A percentile compares a stretch with the other conserved stretches of the same genome.
These are phyloP conservation scores for Liparis tanakae DNA, from an alignment of 2,797 vertebrate genomes.

Conservation along the genomic window DNA sequence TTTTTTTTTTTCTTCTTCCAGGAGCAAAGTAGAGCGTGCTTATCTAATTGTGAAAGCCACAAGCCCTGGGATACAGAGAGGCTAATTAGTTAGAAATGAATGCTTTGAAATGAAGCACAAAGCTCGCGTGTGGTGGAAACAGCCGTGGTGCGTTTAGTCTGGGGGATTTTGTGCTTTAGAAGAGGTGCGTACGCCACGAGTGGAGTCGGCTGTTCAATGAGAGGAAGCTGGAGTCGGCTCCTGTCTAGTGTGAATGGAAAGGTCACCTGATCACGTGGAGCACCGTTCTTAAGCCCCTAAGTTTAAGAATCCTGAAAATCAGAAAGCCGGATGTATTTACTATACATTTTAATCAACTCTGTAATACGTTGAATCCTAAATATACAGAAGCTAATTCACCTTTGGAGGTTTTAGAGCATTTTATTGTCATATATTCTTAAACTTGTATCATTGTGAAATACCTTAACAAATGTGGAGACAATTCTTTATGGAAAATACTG, in stretches of 20 bases:
- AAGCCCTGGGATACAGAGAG: constrained; percentile 71
- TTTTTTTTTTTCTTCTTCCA: constrained; percentile 48
- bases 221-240: constrained; percentile 15
- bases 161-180: constrained; percentile 44
- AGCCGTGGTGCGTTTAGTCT: constrained; percentile 46
- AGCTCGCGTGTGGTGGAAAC: constrained; percentile 70
- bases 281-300: not conserved
- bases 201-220: constrained; percentile 41
- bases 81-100: constrained; percentile 79
- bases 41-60: constrained; percentile 78
- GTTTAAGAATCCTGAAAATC: constrained; percentile 21
- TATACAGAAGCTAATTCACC: constrained; percentile 14
- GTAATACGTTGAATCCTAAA: constrained; percentile 1
- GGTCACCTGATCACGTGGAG: constrained; percentile 5
- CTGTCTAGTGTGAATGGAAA: constrained; percentile 40
- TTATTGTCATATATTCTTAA: constrained; percentile 7
- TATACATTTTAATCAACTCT: constrained; percentile 25
- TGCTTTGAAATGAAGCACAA: constrained; percentile 80
- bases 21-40: constrained; percentile 68
- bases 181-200: constrained; percentile 45
- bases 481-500: not conserved
- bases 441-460: constrained; percentile 1
- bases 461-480: not conserved
- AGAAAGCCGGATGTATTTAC: constrained; percentile 8
- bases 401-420: constrained; percentile 17